Evolutionary conservation across 2,797 vertebrate species (phyloP), one percentile per base, ranked within the genome.

Genomic region (Crenichthys baileyi): DNA sequence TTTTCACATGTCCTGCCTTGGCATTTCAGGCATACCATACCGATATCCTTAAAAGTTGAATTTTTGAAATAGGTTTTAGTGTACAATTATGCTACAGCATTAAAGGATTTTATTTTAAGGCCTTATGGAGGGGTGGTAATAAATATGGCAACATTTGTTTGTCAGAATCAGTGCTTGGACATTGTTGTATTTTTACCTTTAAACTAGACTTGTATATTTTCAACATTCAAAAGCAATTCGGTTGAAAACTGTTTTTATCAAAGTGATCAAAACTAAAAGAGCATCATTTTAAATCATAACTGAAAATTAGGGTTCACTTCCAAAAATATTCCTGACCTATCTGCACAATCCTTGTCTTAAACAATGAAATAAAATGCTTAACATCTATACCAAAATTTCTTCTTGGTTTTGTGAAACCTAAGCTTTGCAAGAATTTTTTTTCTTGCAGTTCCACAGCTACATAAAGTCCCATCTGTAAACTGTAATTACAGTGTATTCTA

Each of bases 401-500:
- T 88, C 77, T 70, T 48, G 16, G 74, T 86, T 75, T 68, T 67
- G 74, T 74, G 72, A 89, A 87, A 88, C 80, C 83, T 39, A 77
- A 92, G 72, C 78, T 55, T 46, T 46, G 44, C 44, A 46, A 20
- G 41, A 78, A 87, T 88, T 90, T 79, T 11, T 83, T 73, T 41
- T 46, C 81, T 70, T 86, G 50, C 41, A n/a, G 67, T 41, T 70
- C 22, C 67, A 68, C 39, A 6, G 8, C 76, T 73, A 51, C 79
- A 85, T 83, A 88, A 71, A 88, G 82, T 79, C 89, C 87, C 90
- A 91, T 91, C 88, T 92, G 82, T 90, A 93, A 95, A 95, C 67
- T 46, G 67, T 7, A 46, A 68, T 68, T 94, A 92, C 72, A 61
- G 74, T 5, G 76, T 90, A 93, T 95, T 94, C 93, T 92, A 88